phyloP scores from a whole-genome alignment of 2,113 vertebrate genomes.

The Colistium nudipinnis region DNA sequence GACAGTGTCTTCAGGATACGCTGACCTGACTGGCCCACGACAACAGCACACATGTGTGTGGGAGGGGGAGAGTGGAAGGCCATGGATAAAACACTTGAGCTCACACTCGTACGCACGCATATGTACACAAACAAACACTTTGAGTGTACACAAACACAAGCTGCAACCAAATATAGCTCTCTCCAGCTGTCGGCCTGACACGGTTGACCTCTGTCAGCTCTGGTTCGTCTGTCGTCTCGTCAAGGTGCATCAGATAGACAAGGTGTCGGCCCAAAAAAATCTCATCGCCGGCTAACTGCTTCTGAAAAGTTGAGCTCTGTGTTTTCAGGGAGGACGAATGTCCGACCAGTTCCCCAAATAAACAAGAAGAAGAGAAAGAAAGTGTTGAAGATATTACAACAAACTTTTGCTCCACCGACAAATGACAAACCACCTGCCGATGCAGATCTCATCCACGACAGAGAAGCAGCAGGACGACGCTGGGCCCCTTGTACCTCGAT shows the following conservation, averaged over 20 bases:
- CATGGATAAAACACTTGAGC: slow-evolving; percentile 3
- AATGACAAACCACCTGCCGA: not conserved
- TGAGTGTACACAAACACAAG: slow-evolving; percentile 7
- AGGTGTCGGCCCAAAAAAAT: slow-evolving; percentile 23
- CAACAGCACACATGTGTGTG: slow-evolving; percentile 72
- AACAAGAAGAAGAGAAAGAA: not conserved
- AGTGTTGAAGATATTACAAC: not conserved
- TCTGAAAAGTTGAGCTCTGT: not conserved
- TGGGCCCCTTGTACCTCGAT: no score
- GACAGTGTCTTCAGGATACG: slow-evolving; percentile 98
- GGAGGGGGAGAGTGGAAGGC: not conserved
- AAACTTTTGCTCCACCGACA: not conserved
- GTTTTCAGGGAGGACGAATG: not conserved
- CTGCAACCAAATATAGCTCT: slow-evolving; percentile 43
- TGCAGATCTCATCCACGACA: no score
- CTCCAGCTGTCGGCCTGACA: slow-evolving; percentile 51
- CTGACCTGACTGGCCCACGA: slow-evolving; percentile 85
- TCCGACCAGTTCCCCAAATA: not conserved
- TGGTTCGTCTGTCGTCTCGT: slow-evolving; percentile 43
- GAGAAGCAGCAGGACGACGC: no score
- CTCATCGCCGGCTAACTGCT: not conserved
- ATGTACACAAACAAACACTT: slow-evolving; percentile 53
- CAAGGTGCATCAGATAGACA: slow-evolving; percentile 60
- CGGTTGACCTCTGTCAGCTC: slow-evolving; percentile 58
- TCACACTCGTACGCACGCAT: not conserved